Evolutionary conservation across 2,113 vertebrate genomes (phyloP).

Genomic region (Urocitellus parryii): DNA sequence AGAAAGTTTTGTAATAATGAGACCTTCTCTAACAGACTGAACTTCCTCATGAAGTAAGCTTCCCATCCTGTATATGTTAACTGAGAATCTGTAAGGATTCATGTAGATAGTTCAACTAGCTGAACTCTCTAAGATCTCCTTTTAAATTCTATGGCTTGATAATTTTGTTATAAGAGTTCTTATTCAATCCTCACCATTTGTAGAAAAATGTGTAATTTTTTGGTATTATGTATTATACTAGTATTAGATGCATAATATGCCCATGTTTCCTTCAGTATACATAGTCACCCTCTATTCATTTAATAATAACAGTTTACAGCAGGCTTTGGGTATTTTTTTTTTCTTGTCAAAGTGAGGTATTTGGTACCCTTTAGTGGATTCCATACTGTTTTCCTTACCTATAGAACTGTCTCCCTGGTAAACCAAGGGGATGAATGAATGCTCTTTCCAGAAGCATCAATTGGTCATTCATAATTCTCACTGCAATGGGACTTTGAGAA

Average conservation of each 20-base stretch:
- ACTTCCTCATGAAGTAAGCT: not conserved
- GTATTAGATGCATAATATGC: not conserved
- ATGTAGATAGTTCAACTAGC: not conserved
- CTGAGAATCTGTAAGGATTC: not conserved
- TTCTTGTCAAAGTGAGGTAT: not conserved
- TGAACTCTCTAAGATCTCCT: not conserved
- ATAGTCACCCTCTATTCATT: not conserved
- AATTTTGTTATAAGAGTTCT: constrained; percentile 1
- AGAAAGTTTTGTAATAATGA: constrained; percentile 13
- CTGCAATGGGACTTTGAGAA: constrained; percentile 82
- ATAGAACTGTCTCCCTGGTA: constrained; percentile 95
- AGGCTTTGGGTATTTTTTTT: not conserved
- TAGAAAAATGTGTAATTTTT: not conserved
- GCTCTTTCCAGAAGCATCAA: constrained; percentile 96
- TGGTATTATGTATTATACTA: not conserved
- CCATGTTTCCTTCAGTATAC: not conserved
- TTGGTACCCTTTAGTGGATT: not conserved
- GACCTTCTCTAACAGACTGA: not conserved
- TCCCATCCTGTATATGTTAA: not conserved
- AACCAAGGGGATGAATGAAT: constrained; percentile 95
- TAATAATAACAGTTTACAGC: not conserved
- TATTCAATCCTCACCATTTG: not conserved
- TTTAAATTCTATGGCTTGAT: not conserved
- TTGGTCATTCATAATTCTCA: constrained; percentile 94
- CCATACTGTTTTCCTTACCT: constrained; percentile 87